Conservation (phyloP, 1,140 invertebrate species). For the Rhagoletis zephyria region DNA sequence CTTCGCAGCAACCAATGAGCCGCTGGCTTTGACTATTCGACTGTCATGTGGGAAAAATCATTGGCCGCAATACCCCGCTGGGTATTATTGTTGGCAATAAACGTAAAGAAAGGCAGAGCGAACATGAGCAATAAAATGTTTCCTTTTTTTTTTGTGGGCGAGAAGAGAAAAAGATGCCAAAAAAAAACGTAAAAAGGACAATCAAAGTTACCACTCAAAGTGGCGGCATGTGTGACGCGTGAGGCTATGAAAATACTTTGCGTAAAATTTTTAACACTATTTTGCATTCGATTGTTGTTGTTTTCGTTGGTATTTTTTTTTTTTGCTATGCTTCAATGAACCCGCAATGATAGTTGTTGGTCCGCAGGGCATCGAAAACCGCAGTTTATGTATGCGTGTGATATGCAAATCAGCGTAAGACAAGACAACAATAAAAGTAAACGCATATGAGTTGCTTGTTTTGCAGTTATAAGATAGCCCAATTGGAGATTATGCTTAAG, state of each 20-base stretch:
- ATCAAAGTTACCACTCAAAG: neutral
- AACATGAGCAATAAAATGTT: slow-evolving; percentile 48
- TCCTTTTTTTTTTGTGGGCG: neutral
- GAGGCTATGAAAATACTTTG: slow-evolving; percentile 30
- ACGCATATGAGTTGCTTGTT: neutral
- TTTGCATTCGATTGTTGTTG: neutral
- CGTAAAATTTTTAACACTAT: neutral
- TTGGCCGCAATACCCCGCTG: slow-evolving; percentile 45
- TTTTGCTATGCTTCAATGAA: slow-evolving; percentile 27
- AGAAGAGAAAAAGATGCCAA: neutral
- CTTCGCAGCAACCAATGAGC: slow-evolving; percentile 27
- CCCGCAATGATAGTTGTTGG: slow-evolving; percentile 8
- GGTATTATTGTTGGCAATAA: slow-evolving; percentile 51
- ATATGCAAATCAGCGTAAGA: slow-evolving; percentile 37
- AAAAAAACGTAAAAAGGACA: neutral
- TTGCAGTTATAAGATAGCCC: neutral
- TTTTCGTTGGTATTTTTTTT: neutral
- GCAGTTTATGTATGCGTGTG: neutral
- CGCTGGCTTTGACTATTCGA: neutral
- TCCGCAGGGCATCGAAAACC: slow-evolving; percentile 10
- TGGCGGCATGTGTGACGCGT: neutral
- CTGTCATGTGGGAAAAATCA: slow-evolving; percentile 26
- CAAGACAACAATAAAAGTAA: slow-evolving; percentile 3
- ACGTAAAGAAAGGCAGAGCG: slow-evolving; percentile 27
- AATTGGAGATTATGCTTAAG: neutral